phyloP scores from a whole-genome alignment of 2,888 invertebrate species.

The Scelioninae gen. 2 region DNA sequence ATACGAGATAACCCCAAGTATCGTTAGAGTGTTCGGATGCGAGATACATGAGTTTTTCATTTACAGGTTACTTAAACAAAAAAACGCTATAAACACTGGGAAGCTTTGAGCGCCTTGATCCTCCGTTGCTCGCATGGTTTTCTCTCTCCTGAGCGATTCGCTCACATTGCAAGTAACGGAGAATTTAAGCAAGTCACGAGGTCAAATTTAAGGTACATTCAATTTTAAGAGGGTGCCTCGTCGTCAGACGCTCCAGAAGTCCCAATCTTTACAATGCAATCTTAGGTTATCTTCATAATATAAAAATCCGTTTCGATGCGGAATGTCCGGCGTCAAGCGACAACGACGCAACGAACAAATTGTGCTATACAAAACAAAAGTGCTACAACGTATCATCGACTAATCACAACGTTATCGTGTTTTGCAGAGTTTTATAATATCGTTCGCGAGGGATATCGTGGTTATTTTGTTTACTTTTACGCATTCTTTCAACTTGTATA shows the following conservation, averaged over 20 bases:
- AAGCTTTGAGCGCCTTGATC: too few species aligned
- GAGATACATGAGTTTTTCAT: too few species aligned
- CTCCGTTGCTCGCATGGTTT: too few species aligned
- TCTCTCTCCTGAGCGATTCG: too few species aligned
- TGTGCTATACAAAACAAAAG: conserved; percentile 13
- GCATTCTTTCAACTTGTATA: too few species aligned
- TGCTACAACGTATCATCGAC: conserved; percentile 46
- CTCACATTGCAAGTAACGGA: too few species aligned
- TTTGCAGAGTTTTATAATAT: conserved; percentile 30
- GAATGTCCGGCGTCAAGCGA: conserved; percentile 24
- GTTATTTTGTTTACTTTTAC: neutral
- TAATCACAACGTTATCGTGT: conserved; percentile 38
- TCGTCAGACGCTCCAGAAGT: too few species aligned
- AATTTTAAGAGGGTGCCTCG: neutral
- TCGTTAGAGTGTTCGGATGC: too few species aligned
- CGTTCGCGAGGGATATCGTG: neutral
- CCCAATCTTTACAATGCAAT: neutral
- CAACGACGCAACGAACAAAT: conserved; percentile 34
- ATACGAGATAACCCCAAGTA: too few species aligned
- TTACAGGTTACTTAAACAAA: too few species aligned
- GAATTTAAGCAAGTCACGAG: too few species aligned
- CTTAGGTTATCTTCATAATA: neutral
- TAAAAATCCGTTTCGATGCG: conserved; percentile 1
- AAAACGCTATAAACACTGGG: too few species aligned
- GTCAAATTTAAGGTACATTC: neutral